These are phyloP conservation scores for Corythucha ciliata DNA, from an alignment of 2,888 invertebrate genomes.

Conservation along the genomic window DNA sequence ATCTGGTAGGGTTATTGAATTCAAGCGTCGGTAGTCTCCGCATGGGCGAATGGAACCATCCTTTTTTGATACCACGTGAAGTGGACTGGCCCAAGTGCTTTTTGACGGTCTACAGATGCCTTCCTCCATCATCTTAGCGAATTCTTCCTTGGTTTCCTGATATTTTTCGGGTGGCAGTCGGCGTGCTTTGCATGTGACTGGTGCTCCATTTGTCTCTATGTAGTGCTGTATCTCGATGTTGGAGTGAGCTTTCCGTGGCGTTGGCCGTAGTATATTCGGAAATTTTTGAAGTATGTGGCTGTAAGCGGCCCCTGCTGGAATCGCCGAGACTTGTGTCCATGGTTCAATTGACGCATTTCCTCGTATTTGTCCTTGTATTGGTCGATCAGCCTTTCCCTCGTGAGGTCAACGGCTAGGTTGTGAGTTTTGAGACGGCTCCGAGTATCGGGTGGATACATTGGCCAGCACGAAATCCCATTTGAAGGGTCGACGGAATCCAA, in stretches of 20 bases:
- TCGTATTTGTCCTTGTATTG: too few relatives aligned
- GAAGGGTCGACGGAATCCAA: not conserved
- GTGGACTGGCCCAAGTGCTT: conserved; percentile 39
- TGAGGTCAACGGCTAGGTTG: not conserved
- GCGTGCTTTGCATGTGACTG: conserved; percentile 38
- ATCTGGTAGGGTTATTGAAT: conserved; percentile 37
- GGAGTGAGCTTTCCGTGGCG: conserved; percentile 2
- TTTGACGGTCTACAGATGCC: conserved; percentile 42
- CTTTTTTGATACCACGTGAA: conserved; percentile 35
- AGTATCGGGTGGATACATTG: not conserved
- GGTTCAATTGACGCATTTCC: too few relatives aligned
- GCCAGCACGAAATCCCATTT: not conserved
- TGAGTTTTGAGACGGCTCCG: not conserved
- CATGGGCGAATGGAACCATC: conserved; percentile 38
- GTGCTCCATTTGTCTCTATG: conserved; percentile 26
- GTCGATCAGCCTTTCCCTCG: not conserved
- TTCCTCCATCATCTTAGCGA: conserved; percentile 38
- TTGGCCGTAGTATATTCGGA: conserved; percentile 5
- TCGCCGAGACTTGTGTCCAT: too few relatives aligned
- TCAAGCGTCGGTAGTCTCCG: conserved; percentile 36
- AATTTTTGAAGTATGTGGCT: too few relatives aligned
- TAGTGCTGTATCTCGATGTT: conserved; percentile 13
- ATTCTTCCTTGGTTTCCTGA: conserved; percentile 39
- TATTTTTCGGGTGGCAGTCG: conserved; percentile 31
- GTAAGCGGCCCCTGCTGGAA: too few relatives aligned